phyloP scores from a whole-genome alignment of 2,113 vertebrate species.

The Proterorhinus semilunaris region DNA sequence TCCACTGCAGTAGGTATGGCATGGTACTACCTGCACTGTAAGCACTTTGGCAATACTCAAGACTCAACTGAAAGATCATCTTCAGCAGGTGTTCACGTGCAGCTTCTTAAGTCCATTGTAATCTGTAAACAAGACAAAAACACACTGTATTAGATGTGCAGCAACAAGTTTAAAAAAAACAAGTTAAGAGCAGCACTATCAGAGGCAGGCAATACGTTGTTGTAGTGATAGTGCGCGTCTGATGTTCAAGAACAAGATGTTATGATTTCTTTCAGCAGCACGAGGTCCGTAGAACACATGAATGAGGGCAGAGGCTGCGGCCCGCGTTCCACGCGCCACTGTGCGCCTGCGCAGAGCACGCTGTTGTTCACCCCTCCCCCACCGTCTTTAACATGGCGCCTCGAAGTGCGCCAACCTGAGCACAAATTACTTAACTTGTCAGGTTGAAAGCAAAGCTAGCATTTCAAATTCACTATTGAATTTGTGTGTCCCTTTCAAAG shows the following conservation, averaged over 20 bases:
- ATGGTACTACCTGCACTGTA: constrained; percentile 99
- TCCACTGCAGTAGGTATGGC: constrained; percentile 99
- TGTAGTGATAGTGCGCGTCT: not conserved
- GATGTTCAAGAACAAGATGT: constrained; percentile 1
- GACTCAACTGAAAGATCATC: constrained; percentile 63
- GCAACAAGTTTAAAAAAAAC: constrained; percentile 34
- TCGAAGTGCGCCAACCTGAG: constrained; percentile 74
- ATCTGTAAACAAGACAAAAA: constrained; percentile 18
- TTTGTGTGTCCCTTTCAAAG: not conserved
- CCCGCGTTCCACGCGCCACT: constrained; percentile 76
- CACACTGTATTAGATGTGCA: not conserved
- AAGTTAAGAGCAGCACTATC: no score
- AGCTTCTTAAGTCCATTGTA: not conserved
- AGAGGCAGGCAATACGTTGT: no score
- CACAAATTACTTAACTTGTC: constrained; percentile 43
- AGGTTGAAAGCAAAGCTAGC: not conserved
- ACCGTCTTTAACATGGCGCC: constrained; percentile 89
- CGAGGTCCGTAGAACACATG: constrained; percentile 66
- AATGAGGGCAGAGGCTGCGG: constrained; percentile 75
- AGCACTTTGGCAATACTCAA: constrained; percentile 99
- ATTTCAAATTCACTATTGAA: not conserved
- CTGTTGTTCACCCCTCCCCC: constrained; percentile 78
- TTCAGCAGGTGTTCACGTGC: constrained; percentile 18
- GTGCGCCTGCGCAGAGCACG: constrained; percentile 77
- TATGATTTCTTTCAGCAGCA: constrained; percentile 47